Evolutionary conservation across 2,113 vertebrate species (phyloP).

Genomic region (Calidris pugnax): DNA sequence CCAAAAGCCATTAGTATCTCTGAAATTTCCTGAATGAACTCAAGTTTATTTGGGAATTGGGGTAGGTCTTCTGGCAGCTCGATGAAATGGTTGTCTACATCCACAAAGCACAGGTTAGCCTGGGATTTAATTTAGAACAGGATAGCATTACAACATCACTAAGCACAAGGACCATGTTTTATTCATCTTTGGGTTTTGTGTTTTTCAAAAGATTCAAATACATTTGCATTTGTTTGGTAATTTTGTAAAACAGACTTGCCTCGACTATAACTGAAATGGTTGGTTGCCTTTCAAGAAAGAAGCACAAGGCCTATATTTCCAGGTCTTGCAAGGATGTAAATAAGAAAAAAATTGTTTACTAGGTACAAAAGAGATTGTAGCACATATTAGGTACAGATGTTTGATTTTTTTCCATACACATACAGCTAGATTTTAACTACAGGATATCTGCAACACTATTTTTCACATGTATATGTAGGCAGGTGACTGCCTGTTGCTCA

Average conservation of each 20-base stretch:
- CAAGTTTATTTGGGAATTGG: slow-evolving; percentile 97
- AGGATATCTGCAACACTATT: background rate
- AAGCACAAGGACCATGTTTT: background rate
- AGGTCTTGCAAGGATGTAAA: background rate
- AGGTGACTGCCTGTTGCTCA: background rate
- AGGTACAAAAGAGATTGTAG: background rate
- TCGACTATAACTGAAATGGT: background rate
- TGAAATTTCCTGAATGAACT: slow-evolving; percentile 97
- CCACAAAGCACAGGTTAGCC: slow-evolving; percentile 98
- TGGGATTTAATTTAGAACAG: slow-evolving; percentile 67
- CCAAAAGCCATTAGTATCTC: slow-evolving; percentile 92
- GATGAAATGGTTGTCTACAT: slow-evolving; percentile 98
- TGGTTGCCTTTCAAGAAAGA: background rate
- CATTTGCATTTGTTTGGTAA: background rate
- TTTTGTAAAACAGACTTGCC: background rate
- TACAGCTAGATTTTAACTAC: background rate
- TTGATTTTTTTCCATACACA: background rate
- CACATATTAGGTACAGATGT: background rate
- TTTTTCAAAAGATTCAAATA: background rate
- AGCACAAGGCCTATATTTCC: background rate
- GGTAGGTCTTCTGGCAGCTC: slow-evolving; percentile 97
- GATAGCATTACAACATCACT: background rate
- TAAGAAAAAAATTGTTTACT: background rate
- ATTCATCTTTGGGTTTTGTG: background rate
- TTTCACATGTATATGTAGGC: accelerated